Evolutionary conservation across 2,113 vertebrate genomes (phyloP), one percentile per base, ranked within the genome.

Genomic region (Brachypteracias leptosomus): DNA sequence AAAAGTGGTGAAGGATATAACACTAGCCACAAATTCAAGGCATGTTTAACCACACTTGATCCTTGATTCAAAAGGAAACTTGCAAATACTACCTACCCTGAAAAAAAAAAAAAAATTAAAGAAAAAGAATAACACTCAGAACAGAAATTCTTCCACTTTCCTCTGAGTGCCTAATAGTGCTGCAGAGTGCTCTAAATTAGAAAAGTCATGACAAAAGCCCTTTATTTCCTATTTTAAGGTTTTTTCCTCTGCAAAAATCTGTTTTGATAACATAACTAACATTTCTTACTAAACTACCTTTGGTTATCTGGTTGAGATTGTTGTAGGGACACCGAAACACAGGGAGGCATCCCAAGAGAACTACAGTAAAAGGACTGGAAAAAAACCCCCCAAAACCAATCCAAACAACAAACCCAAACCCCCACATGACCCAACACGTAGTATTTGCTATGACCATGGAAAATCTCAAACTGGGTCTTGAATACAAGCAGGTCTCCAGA

Each of bases 301-400:
- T 65, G 59, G 42, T 44, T 82, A 76, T 40, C 76, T 0, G 0
- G 2, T 17, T 36, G 49, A 68, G 11, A 42, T 59, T 8, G 5
- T 31, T 29, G 21, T 40, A 66, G 25, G 5, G 24, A 57, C 4
- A 2, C 11, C 47, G 35, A 84, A 88, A 75, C 7, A 59, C 68
- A 88, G 47, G 25, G n/a, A 72, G 11, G 9, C 18, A 35, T 13
- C 38, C 28, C 70, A 52, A 65, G n/a, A 79, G 21, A 66, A 29
- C 40, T 25, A 52, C 29, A 51, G 28, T 5, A 40, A 66, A 49
- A 65, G 14, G 10, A 46, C 13, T 24, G n/a, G 29, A 55, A 80
- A 67, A 16, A 1, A 6, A 28, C 28, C 47, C 47, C 47, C 15
- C 14, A 13, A 49, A 49, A 49, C 20, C 49, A 52, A 52, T 6